phyloP scores from a whole-genome alignment of 2,113 vertebrate species.

The Diphyllodes magnificus region DNA sequence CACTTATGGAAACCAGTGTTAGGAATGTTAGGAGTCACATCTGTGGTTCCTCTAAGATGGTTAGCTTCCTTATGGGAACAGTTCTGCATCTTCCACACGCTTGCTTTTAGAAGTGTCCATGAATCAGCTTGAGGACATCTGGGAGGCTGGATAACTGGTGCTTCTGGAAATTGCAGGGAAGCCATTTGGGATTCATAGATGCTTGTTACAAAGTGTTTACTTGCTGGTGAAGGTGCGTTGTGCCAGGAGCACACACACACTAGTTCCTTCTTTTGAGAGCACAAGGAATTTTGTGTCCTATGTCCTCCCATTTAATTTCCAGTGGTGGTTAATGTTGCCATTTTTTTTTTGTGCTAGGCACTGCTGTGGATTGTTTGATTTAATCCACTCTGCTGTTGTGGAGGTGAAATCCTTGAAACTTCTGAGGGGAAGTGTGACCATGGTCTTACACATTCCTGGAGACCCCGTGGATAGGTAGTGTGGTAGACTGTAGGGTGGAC shows the following conservation, averaged over 20 bases:
- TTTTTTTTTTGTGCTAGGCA: background rate
- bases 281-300: background rate
- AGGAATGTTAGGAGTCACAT: background rate
- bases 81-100: background rate
- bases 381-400: background rate
- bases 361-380: background rate
- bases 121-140: constrained; percentile 1
- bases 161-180: background rate
- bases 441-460: fast-evolving
- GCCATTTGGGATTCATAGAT: background rate
- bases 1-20: background rate
- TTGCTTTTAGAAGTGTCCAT: background rate
- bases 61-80: background rate
- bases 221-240: background rate
- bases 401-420: background rate
- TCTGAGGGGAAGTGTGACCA: background rate
- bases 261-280: background rate
- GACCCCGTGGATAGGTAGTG: background rate
- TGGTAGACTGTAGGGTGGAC: background rate
- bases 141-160: background rate
- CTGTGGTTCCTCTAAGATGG: background rate
- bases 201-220: background rate
- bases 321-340: background rate
- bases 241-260: background rate
- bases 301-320: background rate